A percentile compares a stretch with the other conserved stretches of the same genome.
Conservation (phyloP, 2,797 vertebrate species). For the Limnodromus scolopaceus region DNA sequence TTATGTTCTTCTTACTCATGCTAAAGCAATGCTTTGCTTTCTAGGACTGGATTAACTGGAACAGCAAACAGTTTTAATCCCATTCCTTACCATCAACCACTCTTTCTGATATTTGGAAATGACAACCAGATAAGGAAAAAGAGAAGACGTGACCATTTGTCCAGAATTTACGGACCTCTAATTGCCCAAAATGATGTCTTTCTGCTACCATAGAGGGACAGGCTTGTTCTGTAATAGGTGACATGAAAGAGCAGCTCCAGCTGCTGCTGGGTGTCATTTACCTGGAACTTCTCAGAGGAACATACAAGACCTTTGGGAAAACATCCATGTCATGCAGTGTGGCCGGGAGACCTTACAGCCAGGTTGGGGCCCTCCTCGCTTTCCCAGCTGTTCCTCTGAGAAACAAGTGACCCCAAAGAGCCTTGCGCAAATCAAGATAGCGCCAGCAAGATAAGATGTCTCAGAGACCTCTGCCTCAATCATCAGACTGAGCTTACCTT, state of each 20-base stretch:
- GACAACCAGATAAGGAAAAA: neutral
- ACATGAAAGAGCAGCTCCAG: neutral
- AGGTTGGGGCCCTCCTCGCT: neutral
- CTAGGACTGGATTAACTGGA: neutral
- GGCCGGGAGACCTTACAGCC: neutral
- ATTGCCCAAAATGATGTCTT: neutral
- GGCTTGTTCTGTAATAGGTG: neutral
- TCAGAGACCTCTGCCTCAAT: neutral
- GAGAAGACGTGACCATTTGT: neutral
- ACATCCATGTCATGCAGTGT: fast-evolving
- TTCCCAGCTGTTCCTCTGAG: neutral
- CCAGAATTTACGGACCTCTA: neutral
- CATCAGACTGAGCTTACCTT: neutral
- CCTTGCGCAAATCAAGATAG: neutral
- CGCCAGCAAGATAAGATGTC: neutral
- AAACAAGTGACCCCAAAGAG: neutral
- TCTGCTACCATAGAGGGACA: neutral
- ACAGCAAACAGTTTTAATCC: neutral
- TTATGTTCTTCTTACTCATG: fast-evolving
- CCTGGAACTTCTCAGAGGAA: neutral
- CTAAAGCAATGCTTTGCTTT: neutral
- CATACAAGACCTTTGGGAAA: neutral
- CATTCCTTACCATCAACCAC: neutral
- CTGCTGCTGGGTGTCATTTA: neutral
- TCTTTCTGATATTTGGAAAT: neutral